phyloP scores from a whole-genome alignment of 2,113 vertebrate genomes.

The Pycnonotus jocosus region DNA sequence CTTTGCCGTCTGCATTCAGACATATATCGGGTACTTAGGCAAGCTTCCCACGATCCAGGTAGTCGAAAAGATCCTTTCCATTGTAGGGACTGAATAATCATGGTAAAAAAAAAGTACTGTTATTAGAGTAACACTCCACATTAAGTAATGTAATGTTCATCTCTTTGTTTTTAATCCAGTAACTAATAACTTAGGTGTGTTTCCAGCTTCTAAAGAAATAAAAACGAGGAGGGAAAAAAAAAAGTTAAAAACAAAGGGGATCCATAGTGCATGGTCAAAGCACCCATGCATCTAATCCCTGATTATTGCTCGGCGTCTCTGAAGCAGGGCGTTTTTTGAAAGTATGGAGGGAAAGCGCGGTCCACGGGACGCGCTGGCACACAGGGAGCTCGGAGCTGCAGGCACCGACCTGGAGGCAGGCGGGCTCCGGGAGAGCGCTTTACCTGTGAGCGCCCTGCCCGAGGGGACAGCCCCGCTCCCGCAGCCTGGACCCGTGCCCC shows the following conservation, averaged over 20 bases:
- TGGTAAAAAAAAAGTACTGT: neutral
- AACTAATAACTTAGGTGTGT: neutral
- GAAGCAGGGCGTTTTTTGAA: neutral
- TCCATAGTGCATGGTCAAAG: neutral
- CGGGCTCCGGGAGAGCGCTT: neutral
- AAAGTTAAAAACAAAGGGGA: neutral
- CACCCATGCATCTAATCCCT: neutral
- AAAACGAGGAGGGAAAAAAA: neutral
- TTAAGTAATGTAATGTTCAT: neutral
- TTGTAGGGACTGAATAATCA: neutral
- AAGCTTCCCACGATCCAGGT: neutral
- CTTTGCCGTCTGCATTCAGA: neutral
- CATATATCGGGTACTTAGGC: neutral
- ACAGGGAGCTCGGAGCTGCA: neutral
- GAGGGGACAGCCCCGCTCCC: neutral
- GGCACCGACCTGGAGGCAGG: neutral
- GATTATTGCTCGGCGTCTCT: neutral
- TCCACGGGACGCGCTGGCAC: neutral
- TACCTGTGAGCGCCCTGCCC: neutral
- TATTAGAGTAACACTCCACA: neutral
- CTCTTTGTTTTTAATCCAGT: constrained; percentile 23
- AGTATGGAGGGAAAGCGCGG: neutral
- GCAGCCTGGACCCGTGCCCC: neutral
- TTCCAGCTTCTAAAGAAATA: neutral
- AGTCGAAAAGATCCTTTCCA: neutral